Evolutionary conservation across 2,888 invertebrate genomes (phyloP).

Genomic region (Nomada lathburiana): DNA sequence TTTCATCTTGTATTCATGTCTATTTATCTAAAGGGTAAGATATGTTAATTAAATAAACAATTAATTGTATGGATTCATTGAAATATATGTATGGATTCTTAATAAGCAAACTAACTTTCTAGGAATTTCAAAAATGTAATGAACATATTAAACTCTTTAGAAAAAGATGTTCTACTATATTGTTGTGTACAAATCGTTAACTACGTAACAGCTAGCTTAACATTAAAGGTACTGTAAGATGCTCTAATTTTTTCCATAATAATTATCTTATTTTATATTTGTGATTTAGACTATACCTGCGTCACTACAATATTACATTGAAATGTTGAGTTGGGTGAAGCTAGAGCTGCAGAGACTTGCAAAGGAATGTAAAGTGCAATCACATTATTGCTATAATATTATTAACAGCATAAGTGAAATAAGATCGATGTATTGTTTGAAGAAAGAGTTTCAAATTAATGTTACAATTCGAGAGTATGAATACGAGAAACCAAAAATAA

Average conservation of each 20-base stretch:
- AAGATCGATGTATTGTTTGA: conserved; percentile 70
- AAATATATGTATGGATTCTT: neutral
- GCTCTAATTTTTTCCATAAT: conserved; percentile 36
- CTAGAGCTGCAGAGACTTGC: conserved; percentile 65
- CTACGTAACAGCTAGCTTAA: conserved; percentile 64
- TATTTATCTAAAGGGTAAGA: conserved; percentile 80
- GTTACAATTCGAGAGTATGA: conserved; percentile 66
- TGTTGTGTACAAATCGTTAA: conserved; percentile 75
- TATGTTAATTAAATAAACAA: conserved; percentile 4
- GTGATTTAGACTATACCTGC: conserved; percentile 56
- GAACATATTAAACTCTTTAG: conserved; percentile 76
- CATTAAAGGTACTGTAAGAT: conserved; percentile 67
- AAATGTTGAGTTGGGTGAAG: conserved; percentile 73
- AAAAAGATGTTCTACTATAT: conserved; percentile 69
- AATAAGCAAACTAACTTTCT: conserved; percentile 42
- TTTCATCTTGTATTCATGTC: conserved; percentile 76
- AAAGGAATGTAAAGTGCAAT: conserved; percentile 36
- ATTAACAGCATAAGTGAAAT: conserved; percentile 62
- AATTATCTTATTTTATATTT: conserved; percentile 51
- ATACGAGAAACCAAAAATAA: conserved; percentile 61
- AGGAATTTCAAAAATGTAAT: conserved; percentile 78
- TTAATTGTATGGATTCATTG: conserved; percentile 5
- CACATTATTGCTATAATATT: conserved; percentile 23
- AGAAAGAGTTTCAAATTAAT: conserved; percentile 69
- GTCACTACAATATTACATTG: conserved; percentile 66